Evolutionary conservation across 2,888 invertebrate genomes (phyloP).

Genomic region (Mythimna pallens): DNA sequence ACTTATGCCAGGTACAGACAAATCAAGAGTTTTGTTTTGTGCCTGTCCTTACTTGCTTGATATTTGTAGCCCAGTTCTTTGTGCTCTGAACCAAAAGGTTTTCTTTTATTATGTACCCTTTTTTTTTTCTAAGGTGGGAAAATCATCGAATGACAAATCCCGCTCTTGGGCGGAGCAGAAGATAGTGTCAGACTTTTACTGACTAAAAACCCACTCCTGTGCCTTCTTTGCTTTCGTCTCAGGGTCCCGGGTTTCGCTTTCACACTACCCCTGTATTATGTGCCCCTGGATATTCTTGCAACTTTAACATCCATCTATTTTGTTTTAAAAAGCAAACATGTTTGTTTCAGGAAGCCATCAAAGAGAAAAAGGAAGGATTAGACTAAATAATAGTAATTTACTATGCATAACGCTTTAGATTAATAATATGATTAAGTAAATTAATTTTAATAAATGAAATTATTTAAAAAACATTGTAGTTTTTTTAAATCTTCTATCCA

Average conservation of each 20-base stretch:
- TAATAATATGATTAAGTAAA: slow-evolving; percentile 33
- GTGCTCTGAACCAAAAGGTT: background rate
- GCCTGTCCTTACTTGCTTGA: background rate
- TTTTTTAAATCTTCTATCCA: background rate
- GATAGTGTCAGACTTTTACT: too few species aligned
- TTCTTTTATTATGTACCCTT: background rate
- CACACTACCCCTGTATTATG: too few species aligned
- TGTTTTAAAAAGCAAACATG: slow-evolving; percentile 17
- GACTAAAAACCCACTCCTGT: too few species aligned
- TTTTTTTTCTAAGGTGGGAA: too few species aligned
- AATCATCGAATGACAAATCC: too few species aligned
- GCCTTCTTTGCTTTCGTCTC: too few species aligned
- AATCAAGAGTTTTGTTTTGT: background rate
- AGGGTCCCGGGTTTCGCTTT: too few species aligned
- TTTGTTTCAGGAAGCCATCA: slow-evolving; percentile 94
- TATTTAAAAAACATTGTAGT: background rate
- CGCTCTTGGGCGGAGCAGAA: too few species aligned
- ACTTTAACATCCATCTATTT: background rate
- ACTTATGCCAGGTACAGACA: too few species aligned
- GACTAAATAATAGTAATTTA: slow-evolving; percentile 88
- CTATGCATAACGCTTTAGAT: background rate
- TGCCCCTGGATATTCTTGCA: background rate
- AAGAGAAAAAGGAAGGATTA: slow-evolving; percentile 96
- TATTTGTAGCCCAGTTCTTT: background rate
- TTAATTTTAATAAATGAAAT: slow-evolving; percentile 11